These are phyloP conservation scores for Panurus biarmicus DNA, from an alignment of 2,113 vertebrate genomes.

Conservation along the genomic window DNA sequence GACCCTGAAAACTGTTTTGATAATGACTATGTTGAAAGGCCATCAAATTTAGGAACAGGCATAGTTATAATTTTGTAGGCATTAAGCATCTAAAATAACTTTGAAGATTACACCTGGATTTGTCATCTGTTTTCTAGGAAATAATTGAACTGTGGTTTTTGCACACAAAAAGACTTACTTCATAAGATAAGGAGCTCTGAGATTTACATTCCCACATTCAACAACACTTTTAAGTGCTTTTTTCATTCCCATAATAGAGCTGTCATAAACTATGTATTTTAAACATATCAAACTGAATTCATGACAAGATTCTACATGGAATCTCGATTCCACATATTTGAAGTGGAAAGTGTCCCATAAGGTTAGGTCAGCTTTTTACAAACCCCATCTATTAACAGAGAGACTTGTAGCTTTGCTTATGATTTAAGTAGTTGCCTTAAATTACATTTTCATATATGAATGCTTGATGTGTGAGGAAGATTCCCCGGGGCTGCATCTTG, in stretches of 20 bases:
- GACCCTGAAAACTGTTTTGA: conserved; percentile 55
- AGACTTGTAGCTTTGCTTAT: background rate
- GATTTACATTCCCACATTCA: conserved; percentile 64
- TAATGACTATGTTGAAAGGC: conserved; percentile 54
- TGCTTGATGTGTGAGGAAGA: background rate
- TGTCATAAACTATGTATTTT: conserved; percentile 55
- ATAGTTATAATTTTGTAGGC: conserved; percentile 65
- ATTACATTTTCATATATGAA: background rate
- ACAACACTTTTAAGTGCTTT: conserved; percentile 45
- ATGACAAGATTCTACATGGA: background rate
- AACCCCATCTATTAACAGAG: background rate
- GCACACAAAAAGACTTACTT: conserved; percentile 62
- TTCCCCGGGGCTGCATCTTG: background rate
- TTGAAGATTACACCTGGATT: conserved; percentile 70
- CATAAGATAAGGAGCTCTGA: conserved; percentile 59
- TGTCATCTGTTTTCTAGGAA: conserved; percentile 63
- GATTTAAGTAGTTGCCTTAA: background rate
- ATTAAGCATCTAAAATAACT: conserved; percentile 70
- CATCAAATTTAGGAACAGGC: conserved; percentile 60
- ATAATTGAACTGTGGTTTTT: conserved; percentile 70
- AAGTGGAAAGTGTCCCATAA: background rate
- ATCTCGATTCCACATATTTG: background rate
- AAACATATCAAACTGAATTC: conserved; percentile 27
- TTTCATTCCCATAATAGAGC: conserved; percentile 41
- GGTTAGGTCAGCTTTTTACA: background rate